phyloP scores from a whole-genome alignment of 2,113 vertebrate genomes.

The Bufo gargarizans region DNA sequence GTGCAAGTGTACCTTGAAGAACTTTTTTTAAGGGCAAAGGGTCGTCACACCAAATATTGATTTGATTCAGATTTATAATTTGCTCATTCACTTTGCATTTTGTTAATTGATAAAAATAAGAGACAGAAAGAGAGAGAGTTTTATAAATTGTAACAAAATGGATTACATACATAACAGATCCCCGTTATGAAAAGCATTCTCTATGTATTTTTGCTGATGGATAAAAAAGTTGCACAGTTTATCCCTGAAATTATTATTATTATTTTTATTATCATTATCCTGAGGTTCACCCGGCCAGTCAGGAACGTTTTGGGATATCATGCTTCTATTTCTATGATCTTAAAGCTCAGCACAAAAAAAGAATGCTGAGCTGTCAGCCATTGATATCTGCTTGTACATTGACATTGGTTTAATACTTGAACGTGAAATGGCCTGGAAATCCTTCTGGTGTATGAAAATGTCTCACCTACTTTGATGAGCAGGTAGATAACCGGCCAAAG shows the following conservation, averaged over 20 bases:
- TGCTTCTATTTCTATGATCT: background rate
- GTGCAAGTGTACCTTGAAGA: too few species aligned
- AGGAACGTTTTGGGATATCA: background rate
- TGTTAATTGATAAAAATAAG: too few species aligned
- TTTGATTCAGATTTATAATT: too few species aligned
- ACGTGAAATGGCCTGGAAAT: background rate
- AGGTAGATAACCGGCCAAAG: background rate
- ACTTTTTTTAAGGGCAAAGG: too few species aligned
- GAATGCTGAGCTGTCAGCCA: background rate
- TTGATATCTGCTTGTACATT: background rate
- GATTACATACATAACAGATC: too few species aligned
- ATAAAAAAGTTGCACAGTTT: background rate
- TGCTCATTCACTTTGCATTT: too few species aligned
- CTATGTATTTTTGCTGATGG: background rate
- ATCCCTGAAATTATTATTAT: too few species aligned
- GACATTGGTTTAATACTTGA: conserved; percentile 20
- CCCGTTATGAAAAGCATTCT: too few species aligned
- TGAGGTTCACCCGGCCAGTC: background rate
- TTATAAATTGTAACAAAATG: too few species aligned
- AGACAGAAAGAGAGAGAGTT: too few species aligned
- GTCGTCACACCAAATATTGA: too few species aligned
- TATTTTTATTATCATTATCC: too few species aligned
- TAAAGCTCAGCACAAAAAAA: background rate
- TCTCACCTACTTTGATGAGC: background rate
- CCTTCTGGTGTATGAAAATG: background rate